Percentiles rank a stretch among this genome's conserved stretches.
phyloP scores from a whole-genome alignment of 2,888 invertebrate genomes.

The Macrosoma leucophasiata region DNA sequence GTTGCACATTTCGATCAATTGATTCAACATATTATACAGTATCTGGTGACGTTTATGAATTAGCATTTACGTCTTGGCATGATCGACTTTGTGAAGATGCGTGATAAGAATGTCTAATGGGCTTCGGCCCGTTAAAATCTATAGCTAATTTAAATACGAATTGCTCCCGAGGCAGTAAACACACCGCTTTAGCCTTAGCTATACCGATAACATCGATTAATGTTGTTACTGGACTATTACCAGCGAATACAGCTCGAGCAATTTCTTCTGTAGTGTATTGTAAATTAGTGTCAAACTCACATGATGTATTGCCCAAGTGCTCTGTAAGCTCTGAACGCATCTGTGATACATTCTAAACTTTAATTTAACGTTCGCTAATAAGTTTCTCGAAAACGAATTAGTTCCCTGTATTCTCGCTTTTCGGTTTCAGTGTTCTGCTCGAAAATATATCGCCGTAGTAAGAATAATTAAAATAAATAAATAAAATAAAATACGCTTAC shows the following conservation, averaged over 20 bases:
- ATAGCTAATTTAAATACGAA: constrained; percentile 19
- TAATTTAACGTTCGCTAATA: constrained; percentile 1
- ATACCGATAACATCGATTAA: constrained; percentile 20
- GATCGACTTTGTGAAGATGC: too few relatives aligned
- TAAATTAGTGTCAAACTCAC: constrained; percentile 21
- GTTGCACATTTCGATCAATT: too few relatives aligned
- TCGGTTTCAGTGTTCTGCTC: too few relatives aligned
- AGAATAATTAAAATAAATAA: too few relatives aligned
- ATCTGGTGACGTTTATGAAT: too few relatives aligned
- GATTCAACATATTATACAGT: too few relatives aligned
- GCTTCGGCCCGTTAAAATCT: constrained; percentile 7
- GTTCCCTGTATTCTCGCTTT: too few relatives aligned
- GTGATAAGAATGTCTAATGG: constrained; percentile 10
- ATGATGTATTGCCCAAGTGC: constrained; percentile 15
- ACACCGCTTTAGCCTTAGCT: constrained; percentile 12
- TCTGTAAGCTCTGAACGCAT: constrained; percentile 11
- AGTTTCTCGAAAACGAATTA: too few relatives aligned
- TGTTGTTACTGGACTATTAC: constrained; percentile 14
- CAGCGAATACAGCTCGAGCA: constrained; percentile 12
- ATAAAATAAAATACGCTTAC: too few relatives aligned
- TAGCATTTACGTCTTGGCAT: too few relatives aligned
- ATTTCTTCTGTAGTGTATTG: constrained; percentile 18
- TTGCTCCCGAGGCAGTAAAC: constrained; percentile 10
- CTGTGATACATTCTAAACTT: constrained; percentile 10
- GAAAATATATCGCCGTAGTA: too few relatives aligned